Conservation (phyloP, 2,888 invertebrate species). For the Eurytoma adleriae region DNA sequence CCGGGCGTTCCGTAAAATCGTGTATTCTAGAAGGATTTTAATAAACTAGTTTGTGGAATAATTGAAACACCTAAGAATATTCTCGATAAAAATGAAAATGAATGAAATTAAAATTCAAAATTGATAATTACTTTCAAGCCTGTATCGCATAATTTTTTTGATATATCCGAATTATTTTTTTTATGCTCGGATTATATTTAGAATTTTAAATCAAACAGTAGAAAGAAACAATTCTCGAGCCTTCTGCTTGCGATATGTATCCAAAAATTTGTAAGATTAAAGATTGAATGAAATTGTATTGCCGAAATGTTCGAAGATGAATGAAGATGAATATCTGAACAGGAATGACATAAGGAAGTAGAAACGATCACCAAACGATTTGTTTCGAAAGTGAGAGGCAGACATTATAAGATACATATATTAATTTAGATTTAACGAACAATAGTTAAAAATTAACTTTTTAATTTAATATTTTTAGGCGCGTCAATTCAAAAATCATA, state of each 20-base stretch:
- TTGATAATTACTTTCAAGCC: too few relatives aligned
- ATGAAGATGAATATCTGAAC: neutral
- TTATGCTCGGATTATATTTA: neutral
- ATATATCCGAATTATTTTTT: neutral
- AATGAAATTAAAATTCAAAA: too few relatives aligned
- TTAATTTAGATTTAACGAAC: too few relatives aligned
- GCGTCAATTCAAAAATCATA: too few relatives aligned
- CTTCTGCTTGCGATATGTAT: neutral
- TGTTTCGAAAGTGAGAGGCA: conserved; percentile 8
- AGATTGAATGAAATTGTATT: neutral
- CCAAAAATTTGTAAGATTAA: neutral
- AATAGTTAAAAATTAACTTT: too few relatives aligned
- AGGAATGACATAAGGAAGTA: neutral
- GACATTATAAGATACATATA: neutral
- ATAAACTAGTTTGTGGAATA: too few relatives aligned
- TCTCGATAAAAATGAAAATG: neutral
- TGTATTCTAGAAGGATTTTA: too few relatives aligned
- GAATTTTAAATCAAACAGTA: neutral
- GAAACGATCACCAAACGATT: neutral
- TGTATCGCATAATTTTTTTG: neutral
- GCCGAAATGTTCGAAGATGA: too few relatives aligned
- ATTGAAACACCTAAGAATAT: too few relatives aligned
- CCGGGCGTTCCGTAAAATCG: too few relatives aligned
- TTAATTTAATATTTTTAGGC: too few relatives aligned
- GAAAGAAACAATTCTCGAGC: neutral